Base-by-base conservation (phyloP, 2,888 invertebrate genomes). In the Phymatocera aterrima region DNA sequence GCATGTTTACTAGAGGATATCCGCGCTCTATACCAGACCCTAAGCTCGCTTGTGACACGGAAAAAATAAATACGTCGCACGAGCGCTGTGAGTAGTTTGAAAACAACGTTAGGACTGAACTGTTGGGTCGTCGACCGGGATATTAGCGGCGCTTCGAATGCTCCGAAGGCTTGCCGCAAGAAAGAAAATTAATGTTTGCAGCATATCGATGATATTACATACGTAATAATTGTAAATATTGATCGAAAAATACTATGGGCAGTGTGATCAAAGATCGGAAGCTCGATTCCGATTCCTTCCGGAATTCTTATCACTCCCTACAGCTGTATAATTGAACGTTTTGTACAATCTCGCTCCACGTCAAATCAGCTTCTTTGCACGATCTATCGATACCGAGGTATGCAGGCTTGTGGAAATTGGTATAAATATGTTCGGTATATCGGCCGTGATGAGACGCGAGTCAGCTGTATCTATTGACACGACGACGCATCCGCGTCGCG, bases 41-140 rank as follows among this genome's bases (percentile, higher is more conserved):
- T 57, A 75, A 57, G 37, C 40, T 57, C 57, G 75, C 24, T 28
- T 57, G 40, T 40, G 24, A 24, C n/a, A n/a, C 18, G 6, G 57
- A 37, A 15, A 34, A 72, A 75, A 57, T 57, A 2, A 37, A 54
- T 31, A 74, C 31, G 48, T 34, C 31, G 34, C 72, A 12, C n/a
- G 72, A 72, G 51, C 28, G 21, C n/a, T 15, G n/a, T n/a, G 46
- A 68, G 51, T 34, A 31, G 51, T n/a, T 24, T 75, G 24, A 28
- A 18, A 24, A 21, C 51, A 31, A 72, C 51, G 64, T 51, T 3
- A 37, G 34, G 57, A 40, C 8, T 21, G 57, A n/a, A n/a, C n/a
- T n/a, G 8, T 18, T 51, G 60, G 75, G 75, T 75, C 75, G 75
- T 57, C 75, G 75, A 75, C 75, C 75, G 75, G 28, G 51, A 18